Evolutionary conservation across 2,113 vertebrate species (phyloP).

Genomic region (Tyrannus savana): DNA sequence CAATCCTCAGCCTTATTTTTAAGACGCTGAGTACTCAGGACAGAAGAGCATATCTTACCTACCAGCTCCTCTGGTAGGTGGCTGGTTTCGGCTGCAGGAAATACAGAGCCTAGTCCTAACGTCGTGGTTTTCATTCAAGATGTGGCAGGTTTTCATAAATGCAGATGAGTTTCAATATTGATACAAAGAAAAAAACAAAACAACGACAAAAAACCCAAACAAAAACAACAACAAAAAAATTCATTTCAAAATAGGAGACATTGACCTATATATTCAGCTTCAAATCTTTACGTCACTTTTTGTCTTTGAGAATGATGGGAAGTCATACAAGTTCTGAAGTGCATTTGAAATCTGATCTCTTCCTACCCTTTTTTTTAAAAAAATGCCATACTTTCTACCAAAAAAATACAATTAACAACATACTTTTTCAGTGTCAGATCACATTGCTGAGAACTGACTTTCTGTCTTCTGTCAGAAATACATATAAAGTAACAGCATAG

Average conservation of each 20-base stretch:
- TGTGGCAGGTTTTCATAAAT: neutral
- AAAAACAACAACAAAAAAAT: too few relatives aligned
- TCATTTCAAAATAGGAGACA: neutral
- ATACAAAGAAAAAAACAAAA: neutral
- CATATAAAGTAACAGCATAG: neutral
- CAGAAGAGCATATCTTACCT: fast-evolving
- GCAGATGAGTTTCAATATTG: neutral
- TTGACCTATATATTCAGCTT: neutral
- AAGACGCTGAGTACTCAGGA: fast-evolving
- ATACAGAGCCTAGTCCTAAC: fast-evolving
- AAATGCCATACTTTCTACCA: neutral
- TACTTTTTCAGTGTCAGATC: neutral
- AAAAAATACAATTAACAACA: neutral
- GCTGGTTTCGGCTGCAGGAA: neutral
- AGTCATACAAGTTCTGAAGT: neutral
- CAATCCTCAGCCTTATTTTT: neutral
- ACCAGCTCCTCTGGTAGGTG: neutral
- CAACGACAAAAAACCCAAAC: too few relatives aligned
- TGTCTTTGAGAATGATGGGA: neutral
- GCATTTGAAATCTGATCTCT: neutral
- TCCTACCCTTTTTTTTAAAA: neutral
- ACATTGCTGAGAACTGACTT: neutral
- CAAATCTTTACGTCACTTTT: neutral
- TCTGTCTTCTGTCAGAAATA: neutral
- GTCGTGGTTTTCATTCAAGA: neutral